A percentile compares a stretch with the other conserved stretches of the same genome.
Conservation (phyloP, 2,113 vertebrate genomes). For the Eclectus roratus region DNA sequence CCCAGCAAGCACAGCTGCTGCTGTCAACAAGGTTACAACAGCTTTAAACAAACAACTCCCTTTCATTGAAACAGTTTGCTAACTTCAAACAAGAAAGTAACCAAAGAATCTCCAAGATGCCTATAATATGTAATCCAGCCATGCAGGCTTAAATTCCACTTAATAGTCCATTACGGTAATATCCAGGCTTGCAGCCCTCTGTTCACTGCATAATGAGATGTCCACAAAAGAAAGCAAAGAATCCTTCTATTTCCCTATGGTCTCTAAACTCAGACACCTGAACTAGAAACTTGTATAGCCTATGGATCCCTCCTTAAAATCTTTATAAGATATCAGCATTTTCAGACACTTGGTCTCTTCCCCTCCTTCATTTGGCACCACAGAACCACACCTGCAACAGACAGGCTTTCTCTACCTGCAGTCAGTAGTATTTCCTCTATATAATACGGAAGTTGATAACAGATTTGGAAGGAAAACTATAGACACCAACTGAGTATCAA, state of each 20-base stretch:
- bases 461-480: not conserved
- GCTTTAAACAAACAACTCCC: slow-evolving; percentile 25
- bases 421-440: not conserved
- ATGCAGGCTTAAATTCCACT: slow-evolving; percentile 42
- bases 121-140: not conserved
- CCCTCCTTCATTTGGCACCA: not conserved
- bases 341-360: not conserved
- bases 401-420: not conserved
- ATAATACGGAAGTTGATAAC: not conserved
- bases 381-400: not conserved
- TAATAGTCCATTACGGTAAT: slow-evolving; percentile 59
- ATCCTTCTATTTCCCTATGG: not conserved
- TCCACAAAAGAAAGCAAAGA: not conserved
- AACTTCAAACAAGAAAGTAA: slow-evolving; percentile 39
- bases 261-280: not conserved
- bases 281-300: not conserved
- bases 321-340: not conserved
- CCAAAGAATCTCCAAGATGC: not conserved
- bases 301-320: not conserved
- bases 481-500: not conserved
- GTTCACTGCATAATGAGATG: not conserved
- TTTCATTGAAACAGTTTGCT: slow-evolving; percentile 5
- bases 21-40: slow-evolving; percentile 2
- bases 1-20: slow-evolving; percentile 32
- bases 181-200: not conserved